Evolutionary conservation across 2,797 vertebrate species (phyloP).

Genomic region (Miichthys miiuy): DNA sequence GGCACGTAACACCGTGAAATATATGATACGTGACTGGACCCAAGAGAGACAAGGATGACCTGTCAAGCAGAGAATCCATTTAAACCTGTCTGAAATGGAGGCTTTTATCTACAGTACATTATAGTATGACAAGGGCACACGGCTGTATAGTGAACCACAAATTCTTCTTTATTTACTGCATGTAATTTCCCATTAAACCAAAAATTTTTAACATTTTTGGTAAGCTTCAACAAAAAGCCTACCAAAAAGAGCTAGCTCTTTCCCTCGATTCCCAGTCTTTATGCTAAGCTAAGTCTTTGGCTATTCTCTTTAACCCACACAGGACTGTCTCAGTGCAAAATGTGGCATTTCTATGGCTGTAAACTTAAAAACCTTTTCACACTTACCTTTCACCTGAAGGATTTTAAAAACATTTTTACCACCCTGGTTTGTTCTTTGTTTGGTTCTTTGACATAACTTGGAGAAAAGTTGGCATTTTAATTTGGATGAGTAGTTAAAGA

Average conservation of each 20-base stretch:
- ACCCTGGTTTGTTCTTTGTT: too few species aligned
- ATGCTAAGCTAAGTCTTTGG: neutral
- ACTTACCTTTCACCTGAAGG: neutral
- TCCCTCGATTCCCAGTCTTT: too few species aligned
- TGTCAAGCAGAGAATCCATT: slow-evolving; percentile 7
- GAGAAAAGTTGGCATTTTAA: neutral
- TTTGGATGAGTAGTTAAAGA: slow-evolving; percentile 9
- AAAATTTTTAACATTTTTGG: too few species aligned
- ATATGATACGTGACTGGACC: neutral
- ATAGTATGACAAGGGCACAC: neutral
- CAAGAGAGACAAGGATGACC: slow-evolving; percentile 8
- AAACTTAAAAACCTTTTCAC: neutral
- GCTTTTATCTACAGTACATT: neutral
- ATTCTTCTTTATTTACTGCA: neutral
- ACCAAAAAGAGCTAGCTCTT: neutral
- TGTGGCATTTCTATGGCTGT: neutral
- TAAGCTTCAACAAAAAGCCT: too few species aligned
- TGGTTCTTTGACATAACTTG: too few species aligned
- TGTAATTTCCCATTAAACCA: neutral
- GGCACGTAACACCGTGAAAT: neutral
- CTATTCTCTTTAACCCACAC: neutral
- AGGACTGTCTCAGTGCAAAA: neutral
- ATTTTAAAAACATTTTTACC: too few species aligned
- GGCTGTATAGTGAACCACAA: neutral
- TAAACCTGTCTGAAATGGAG: neutral